A percentile compares a stretch with the other conserved stretches of the same genome.
Conservation (phyloP, 2,888 invertebrate genomes). For the Galeopsomyia nigrocyanea region DNA sequence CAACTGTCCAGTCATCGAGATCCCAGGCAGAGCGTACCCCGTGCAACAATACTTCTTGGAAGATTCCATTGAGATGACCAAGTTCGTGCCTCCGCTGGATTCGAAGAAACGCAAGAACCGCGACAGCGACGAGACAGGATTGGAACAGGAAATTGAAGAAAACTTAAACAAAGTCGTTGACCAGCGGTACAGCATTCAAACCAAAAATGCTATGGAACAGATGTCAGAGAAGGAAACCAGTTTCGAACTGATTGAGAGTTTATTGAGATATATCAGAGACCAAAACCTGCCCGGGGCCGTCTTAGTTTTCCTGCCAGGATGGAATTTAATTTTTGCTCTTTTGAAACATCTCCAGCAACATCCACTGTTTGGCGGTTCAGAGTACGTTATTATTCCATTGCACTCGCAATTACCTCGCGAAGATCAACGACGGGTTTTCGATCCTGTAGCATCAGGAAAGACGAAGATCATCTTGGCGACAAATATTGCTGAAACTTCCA, state of each 20-base stretch:
- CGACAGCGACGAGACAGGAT: constrained; percentile 66
- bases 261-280: constrained; percentile 76
- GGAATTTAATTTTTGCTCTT: constrained; percentile 95
- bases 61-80: constrained; percentile 89
- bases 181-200: constrained; percentile 69
- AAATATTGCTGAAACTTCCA: constrained; percentile 98
- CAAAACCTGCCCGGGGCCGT: constrained; percentile 85
- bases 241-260: constrained; percentile 90
- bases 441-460: constrained; percentile 84
- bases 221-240: constrained; percentile 93
- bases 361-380: constrained; percentile 75
- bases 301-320: constrained; percentile 94
- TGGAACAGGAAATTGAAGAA: constrained; percentile 73
- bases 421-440: constrained; percentile 94
- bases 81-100: constrained; percentile 84
- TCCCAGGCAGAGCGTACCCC: constrained; percentile 88
- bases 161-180: constrained; percentile 79
- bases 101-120: constrained; percentile 79
- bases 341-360: constrained; percentile 87
- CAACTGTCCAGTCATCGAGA: constrained; percentile 90
- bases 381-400: constrained; percentile 89
- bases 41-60: constrained; percentile 94
- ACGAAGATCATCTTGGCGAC: constrained; percentile 97
- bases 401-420: constrained; percentile 97
- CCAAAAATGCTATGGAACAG: constrained; percentile 79